Evolutionary conservation across 2,888 invertebrate species (phyloP), one percentile per base, ranked within the genome.

Genomic region (Mesorhabditis belari): DNA sequence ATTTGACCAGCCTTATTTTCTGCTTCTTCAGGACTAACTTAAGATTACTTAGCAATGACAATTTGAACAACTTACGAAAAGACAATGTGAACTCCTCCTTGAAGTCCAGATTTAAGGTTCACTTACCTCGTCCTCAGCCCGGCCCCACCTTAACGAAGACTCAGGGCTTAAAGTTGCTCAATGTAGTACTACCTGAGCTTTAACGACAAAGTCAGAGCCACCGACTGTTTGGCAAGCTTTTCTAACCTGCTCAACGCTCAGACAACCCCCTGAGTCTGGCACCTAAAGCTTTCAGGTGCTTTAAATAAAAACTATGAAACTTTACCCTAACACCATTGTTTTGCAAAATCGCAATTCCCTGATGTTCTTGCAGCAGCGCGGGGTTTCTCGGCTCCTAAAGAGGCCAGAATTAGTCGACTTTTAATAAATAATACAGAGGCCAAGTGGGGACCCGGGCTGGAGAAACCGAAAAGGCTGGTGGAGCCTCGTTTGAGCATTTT

Each of bases 71-170:
- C 86, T 86, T 84, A 90, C 90, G 93, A 88, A 85, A 90, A 91
- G n/a, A 96, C 94, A 61, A 98, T 86, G 82, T 98, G 92, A 3
- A 99, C 98, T 59, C 98, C 98, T 70, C 98, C 95, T 85, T 96
- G 92, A 81, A 96, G 95, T 0, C 96, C 98, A 85, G 89, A 92
- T 81, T 91, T 90, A 99, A 99, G 77, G 89, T 88, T 3, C 98
- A 98, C 84, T 96, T 93, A 17, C 98, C 98, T 77, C 98, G 86
- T 5, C 98, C 98, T 57, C 98, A 98, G 58, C 98, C 98, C 70
- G 98, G 85, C 71, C 99, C 92, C 85, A 99, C 79, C 12, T 9
- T 1, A 35, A 35, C 12, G n/a, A 35, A 35, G n/a, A 35, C 1
- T 35, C n/a, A 17, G 44, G 0, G n/a, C 44, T n/a, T n/a, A n/a